These are phyloP conservation scores for Diphyllodes magnificus DNA, from an alignment of 2,113 vertebrate genomes.

Conservation along the genomic window DNA sequence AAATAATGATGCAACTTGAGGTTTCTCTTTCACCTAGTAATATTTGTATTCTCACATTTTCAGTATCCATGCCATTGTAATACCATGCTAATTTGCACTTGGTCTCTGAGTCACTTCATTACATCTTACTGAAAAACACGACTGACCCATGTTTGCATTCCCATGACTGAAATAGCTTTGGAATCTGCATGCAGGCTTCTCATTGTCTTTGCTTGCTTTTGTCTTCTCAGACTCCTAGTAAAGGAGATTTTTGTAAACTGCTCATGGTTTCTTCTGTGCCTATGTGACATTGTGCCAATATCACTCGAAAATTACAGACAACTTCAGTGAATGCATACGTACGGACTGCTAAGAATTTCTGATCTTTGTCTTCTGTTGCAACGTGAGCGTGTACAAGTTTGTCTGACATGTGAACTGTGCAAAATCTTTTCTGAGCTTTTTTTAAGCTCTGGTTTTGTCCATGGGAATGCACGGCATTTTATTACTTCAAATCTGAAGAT, in stretches of 20 bases:
- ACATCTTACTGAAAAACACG: neutral
- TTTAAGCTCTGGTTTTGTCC: slow-evolving; percentile 48
- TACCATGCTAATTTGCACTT: neutral
- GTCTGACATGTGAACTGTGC: slow-evolving; percentile 26
- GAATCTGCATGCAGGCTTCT: neutral
- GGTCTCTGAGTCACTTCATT: neutral
- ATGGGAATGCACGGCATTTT: slow-evolving; percentile 37
- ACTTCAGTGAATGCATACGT: neutral
- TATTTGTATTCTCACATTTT: neutral
- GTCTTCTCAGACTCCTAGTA: neutral
- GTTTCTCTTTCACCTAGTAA: neutral
- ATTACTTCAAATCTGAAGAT: neutral
- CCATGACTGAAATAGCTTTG: slow-evolving; percentile 20
- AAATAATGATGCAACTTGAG: neutral
- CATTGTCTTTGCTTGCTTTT: slow-evolving; percentile 20
- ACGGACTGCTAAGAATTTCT: neutral
- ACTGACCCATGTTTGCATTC: slow-evolving; percentile 24
- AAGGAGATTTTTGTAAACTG: neutral
- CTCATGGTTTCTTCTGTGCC: neutral
- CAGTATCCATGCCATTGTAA: neutral
- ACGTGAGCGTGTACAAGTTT: neutral
- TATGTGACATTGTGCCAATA: neutral
- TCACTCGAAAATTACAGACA: neutral
- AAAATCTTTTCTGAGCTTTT: slow-evolving; percentile 49
- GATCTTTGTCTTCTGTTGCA: slow-evolving; percentile 12